A percentile compares a stretch with the other conserved stretches of the same genome.
These are phyloP conservation scores for Dryomyza anilis DNA, from an alignment of 2,888 invertebrate species.

Conservation along the genomic window DNA sequence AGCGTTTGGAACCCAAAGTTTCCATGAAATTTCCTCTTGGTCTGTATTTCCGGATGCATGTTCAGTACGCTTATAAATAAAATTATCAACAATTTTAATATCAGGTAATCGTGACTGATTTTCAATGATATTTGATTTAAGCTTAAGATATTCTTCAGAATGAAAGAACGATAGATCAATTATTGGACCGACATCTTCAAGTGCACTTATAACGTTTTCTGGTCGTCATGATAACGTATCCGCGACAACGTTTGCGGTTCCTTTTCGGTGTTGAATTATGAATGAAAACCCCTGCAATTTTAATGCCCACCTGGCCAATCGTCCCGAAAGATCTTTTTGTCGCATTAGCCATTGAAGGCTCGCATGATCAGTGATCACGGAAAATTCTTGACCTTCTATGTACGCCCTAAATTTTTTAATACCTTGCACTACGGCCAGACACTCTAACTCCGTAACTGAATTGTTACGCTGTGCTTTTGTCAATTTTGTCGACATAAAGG, in stretches of 20 bases:
- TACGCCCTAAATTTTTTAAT: no score
- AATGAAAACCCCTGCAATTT: not conserved
- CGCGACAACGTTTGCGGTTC: constrained; percentile 5
- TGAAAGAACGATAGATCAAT: not conserved
- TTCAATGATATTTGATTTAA: not conserved
- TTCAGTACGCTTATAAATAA: not conserved
- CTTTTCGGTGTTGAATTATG: not conserved
- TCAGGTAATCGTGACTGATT: not conserved
- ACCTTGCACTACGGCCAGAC: no score
- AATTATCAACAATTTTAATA: constrained; percentile 2
- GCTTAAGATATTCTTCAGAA: not conserved
- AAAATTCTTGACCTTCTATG: constrained; percentile 1
- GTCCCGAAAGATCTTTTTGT: constrained; percentile 16
- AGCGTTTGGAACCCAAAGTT: not conserved
- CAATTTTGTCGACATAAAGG: no score
- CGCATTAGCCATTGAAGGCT: constrained; percentile 25
- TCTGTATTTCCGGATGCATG: no score
- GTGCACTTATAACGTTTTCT: not conserved
- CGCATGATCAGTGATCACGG: not conserved
- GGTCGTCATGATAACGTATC: not conserved
- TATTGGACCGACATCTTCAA: not conserved
- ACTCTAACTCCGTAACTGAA: not conserved
- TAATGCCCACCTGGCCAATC: constrained; percentile 5
- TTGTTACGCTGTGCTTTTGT: not conserved
- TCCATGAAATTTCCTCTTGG: not conserved